These are phyloP conservation scores for Magallana gigas DNA, from an alignment of 1,140 invertebrate genomes.

Conservation along the genomic window DNA sequence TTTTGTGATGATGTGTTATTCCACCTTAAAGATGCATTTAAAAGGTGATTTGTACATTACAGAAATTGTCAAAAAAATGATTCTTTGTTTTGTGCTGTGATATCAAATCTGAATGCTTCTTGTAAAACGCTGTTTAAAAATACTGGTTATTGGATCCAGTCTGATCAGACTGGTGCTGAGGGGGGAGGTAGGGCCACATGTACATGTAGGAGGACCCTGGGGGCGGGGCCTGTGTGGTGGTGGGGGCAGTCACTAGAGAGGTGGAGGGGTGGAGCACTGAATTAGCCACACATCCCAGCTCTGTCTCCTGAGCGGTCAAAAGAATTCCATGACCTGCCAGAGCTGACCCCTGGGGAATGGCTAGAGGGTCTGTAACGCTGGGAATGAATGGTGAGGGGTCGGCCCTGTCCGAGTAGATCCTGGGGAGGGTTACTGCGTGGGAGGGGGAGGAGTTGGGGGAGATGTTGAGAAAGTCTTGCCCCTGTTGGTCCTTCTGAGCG, in stretches of 20 bases:
- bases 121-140: background rate
- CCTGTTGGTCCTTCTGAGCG: too few species aligned
- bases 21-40: too few species aligned
- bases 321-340: constrained; percentile 2
- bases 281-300: background rate
- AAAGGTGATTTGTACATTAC: too few species aligned
- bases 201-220: constrained; percentile 39
- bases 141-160: background rate
- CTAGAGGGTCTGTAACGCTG: background rate
- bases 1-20: too few species aligned
- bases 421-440: background rate
- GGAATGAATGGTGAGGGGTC: constrained; percentile 35
- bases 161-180: background rate
- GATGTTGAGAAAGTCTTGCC: background rate
- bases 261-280: background rate
- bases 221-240: background rate
- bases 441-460: constrained; percentile 30
- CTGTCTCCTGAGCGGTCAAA: constrained; percentile 28
- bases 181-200: constrained; percentile 39
- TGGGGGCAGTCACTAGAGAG: background rate
- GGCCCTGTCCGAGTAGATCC: constrained; percentile 1
- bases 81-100: too few species aligned
- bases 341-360: background rate
- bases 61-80: too few species aligned
- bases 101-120: too few species aligned